Evolutionary conservation across 2,113 vertebrate species (phyloP).

Genomic region (Stomatorhinus ivindoensis): DNA sequence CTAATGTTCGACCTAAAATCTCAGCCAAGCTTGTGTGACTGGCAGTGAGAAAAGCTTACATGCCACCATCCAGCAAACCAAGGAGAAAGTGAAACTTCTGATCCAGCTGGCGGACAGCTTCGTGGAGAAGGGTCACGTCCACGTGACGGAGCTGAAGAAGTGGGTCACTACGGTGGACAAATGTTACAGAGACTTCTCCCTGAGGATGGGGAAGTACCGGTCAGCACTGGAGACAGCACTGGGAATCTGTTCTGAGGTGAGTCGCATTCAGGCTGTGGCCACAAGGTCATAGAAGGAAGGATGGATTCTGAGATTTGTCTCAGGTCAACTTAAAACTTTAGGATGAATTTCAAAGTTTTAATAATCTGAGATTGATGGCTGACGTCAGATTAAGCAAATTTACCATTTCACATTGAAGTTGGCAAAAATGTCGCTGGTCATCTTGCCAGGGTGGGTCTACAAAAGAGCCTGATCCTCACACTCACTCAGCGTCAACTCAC

Average conservation of each 20-base stretch:
- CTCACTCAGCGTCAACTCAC: not conserved
- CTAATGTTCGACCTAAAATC: not conserved
- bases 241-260: slow-evolving; percentile 86
- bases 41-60: not conserved
- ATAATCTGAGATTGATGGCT: not conserved
- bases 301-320: not conserved
- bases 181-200: slow-evolving; percentile 87
- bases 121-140: slow-evolving; percentile 91
- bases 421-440: not conserved
- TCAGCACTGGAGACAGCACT: slow-evolving; percentile 81
- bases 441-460: not conserved
- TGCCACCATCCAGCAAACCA: slow-evolving; percentile 74
- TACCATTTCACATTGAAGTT: not conserved
- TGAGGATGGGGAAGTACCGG: slow-evolving; percentile 86
- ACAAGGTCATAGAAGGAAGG: not conserved
- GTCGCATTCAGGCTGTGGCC: not conserved
- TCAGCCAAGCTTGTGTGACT: not conserved
- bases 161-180: slow-evolving; percentile 94
- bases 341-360: not conserved
- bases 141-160: slow-evolving; percentile 87
- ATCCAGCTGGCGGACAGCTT: slow-evolving; percentile 93
- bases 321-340: not conserved
- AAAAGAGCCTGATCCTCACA: not conserved
- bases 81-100: slow-evolving; percentile 95
- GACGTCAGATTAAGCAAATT: not conserved